Evolutionary conservation across 2,888 invertebrate genomes (phyloP).

Genomic region (Apoderus coryli): DNA sequence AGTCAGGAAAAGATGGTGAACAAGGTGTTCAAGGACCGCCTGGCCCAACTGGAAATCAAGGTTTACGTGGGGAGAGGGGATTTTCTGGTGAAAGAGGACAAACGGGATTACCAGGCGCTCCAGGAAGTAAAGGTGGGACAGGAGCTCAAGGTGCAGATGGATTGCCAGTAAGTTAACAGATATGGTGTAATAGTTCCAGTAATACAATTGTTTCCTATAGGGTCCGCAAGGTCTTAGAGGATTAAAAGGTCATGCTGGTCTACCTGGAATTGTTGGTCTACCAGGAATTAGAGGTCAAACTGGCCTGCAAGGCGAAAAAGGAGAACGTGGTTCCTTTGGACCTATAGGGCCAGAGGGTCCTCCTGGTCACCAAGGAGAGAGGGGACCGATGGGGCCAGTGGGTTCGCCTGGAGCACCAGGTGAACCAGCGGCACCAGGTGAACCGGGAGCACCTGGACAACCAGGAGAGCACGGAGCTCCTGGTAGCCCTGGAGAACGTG

Average conservation of each 20-base stretch:
- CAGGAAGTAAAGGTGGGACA: slow-evolving; percentile 49
- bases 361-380: slow-evolving; percentile 49
- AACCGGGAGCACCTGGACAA: slow-evolving; percentile 55
- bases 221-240: slow-evolving; percentile 52
- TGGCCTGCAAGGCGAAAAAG: slow-evolving; percentile 58
- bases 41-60: slow-evolving; percentile 40
- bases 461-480: slow-evolving; percentile 59
- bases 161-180: slow-evolving; percentile 37
- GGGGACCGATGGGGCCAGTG: slow-evolving; percentile 60
- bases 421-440: slow-evolving; percentile 68
- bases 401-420: slow-evolving; percentile 67
- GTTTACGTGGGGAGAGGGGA: slow-evolving; percentile 47
- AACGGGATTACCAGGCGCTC: slow-evolving; percentile 48
- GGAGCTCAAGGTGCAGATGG: slow-evolving; percentile 57
- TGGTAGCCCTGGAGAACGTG: slow-evolving; percentile 61
- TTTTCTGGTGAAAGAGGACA: slow-evolving; percentile 63
- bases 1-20: slow-evolving; percentile 70
- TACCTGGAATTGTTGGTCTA: slow-evolving; percentile 54
- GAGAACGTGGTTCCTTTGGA: slow-evolving; percentile 57
- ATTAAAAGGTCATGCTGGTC: slow-evolving; percentile 56
- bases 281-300: slow-evolving; percentile 53
- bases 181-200: slow-evolving; percentile 7
- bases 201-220: slow-evolving; percentile 30
- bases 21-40: slow-evolving; percentile 51
- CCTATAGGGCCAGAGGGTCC: slow-evolving; percentile 64